Conservation (phyloP, 2,888 invertebrate genomes). For the Poecilus cupreus region DNA sequence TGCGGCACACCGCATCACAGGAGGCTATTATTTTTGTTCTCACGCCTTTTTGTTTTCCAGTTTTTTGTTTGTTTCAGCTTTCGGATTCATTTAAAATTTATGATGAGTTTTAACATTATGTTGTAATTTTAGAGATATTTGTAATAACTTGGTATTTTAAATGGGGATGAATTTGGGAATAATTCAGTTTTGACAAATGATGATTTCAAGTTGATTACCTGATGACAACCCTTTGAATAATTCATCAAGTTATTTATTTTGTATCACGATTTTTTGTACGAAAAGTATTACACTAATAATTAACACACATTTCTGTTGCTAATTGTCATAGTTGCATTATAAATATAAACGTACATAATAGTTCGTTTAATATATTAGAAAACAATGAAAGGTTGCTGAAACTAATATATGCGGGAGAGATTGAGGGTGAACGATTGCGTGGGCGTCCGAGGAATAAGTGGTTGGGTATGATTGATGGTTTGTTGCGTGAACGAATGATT, state of each 20-base stretch:
- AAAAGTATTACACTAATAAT: too few species aligned
- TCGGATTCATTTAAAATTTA: slow-evolving; percentile 25
- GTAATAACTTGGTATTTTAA: not conserved
- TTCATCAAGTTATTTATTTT: not conserved
- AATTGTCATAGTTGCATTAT: too few species aligned
- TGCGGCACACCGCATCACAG: not conserved
- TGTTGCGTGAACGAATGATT: too few species aligned
- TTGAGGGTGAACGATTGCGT: too few species aligned
- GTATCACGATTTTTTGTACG: too few species aligned
- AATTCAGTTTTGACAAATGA: slow-evolving; percentile 14
- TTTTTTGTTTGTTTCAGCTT: slow-evolving; percentile 13
- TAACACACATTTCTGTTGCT: too few species aligned
- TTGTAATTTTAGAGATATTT: not conserved
- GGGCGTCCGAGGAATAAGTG: too few species aligned
- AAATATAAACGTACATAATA: too few species aligned
- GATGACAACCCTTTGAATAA: slow-evolving; percentile 7
- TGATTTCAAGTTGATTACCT: slow-evolving; percentile 30
- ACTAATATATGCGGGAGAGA: too few species aligned
- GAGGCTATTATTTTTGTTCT: slow-evolving; percentile 29
- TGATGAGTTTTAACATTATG: not conserved
- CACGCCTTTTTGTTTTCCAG: slow-evolving; percentile 15
- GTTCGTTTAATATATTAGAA: too few species aligned
- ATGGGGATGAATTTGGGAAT: not conserved
- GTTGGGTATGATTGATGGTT: too few species aligned
- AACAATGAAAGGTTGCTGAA: too few species aligned